Conservation (phyloP, 1,140 invertebrate species). For the Brachionus rubens region DNA sequence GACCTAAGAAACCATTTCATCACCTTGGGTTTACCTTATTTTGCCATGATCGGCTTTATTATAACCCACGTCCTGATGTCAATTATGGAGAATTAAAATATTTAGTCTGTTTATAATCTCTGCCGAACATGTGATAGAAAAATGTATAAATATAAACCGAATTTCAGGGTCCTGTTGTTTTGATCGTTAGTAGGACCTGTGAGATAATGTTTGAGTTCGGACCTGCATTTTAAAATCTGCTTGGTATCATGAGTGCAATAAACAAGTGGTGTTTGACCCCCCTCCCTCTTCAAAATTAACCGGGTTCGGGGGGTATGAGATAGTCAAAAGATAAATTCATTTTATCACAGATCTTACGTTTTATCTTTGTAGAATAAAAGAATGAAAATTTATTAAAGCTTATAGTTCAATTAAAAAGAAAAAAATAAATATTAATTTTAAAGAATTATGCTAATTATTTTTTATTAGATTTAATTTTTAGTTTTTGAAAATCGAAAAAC, state of each 20-base stretch:
- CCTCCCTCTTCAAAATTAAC: constrained; percentile 49
- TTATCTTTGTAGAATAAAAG: too few species aligned
- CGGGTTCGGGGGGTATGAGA: neutral
- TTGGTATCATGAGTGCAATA: constrained; percentile 50
- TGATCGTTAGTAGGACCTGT: constrained; percentile 53
- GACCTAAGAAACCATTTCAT: constrained; percentile 50
- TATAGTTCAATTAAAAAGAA: too few species aligned
- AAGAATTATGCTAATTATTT: too few species aligned
- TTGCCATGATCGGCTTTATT: constrained; percentile 49
- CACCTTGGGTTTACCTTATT: constrained; percentile 51
- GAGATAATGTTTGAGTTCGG: constrained; percentile 48
- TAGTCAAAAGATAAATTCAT: too few species aligned
- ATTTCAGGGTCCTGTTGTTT: constrained; percentile 51
- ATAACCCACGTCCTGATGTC: neutral
- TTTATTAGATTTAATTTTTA: too few species aligned
- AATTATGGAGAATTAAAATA: neutral
- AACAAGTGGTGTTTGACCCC: constrained; percentile 49
- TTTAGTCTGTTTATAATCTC: neutral
- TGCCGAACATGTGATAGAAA: constrained; percentile 73
- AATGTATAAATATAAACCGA: constrained; percentile 76
- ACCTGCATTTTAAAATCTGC: constrained; percentile 52
- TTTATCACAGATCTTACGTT: too few species aligned
- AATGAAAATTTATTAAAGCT: too few species aligned
- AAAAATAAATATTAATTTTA: too few species aligned
- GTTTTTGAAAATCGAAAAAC: too few species aligned